Conservation (phyloP, 2,888 invertebrate genomes). For the Drosophila longiperda region DNA sequence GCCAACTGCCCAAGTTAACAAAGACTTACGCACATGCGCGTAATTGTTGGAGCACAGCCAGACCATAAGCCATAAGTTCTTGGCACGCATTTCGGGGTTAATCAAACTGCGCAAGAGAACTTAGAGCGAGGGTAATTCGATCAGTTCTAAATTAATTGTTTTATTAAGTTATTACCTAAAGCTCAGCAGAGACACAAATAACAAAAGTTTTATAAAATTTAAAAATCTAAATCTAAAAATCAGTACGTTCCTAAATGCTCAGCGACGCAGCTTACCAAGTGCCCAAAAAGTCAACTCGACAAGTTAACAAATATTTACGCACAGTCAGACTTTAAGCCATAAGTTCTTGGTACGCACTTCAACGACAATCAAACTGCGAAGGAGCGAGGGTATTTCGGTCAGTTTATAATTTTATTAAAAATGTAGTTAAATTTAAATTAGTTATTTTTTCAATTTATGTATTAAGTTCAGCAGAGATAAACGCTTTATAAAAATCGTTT, state of each 20-base stretch:
- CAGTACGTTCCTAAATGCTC: conserved; percentile 79
- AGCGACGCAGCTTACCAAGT: conserved; percentile 67
- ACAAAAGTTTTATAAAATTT: too few species aligned
- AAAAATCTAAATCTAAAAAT: conserved; percentile 58
- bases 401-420: neutral
- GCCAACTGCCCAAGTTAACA: conserved; percentile 50
- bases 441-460: neutral
- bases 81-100: conserved; percentile 37
- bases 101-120: conserved; percentile 45
- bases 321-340: conserved; percentile 30
- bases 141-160: neutral
- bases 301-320: conserved; percentile 62
- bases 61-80: conserved; percentile 46
- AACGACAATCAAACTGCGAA: conserved; percentile 47
- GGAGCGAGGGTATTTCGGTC: conserved; percentile 26
- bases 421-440: neutral
- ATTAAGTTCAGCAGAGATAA: too few species aligned
- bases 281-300: conserved; percentile 24
- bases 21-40: conserved; percentile 78
- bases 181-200: neutral
- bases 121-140: conserved; percentile 32
- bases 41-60: conserved; percentile 61
- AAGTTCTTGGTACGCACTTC: conserved; percentile 43
- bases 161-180: neutral
- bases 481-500: neutral